Percentiles rank a stretch among this genome's conserved stretches.
Evolutionary conservation across 2,797 vertebrate genomes (phyloP).

Genomic region (Toxotes lorentzi): DNA sequence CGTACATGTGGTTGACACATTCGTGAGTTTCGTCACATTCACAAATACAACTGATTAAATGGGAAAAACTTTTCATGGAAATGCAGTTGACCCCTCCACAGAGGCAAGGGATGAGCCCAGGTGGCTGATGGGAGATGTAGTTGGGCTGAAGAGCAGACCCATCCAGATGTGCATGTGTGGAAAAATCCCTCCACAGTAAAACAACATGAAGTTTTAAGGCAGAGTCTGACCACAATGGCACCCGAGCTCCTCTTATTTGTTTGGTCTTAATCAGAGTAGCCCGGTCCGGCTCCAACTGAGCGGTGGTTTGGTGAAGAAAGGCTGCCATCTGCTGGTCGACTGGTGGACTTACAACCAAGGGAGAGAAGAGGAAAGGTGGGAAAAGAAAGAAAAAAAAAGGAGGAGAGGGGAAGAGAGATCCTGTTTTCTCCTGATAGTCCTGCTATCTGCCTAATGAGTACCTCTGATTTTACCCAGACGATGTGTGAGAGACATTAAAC

Average conservation of each 20-base stretch:
- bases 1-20: conserved; percentile 25
- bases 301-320: conserved; percentile 53
- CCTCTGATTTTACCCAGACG: conserved; percentile 18
- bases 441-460: conserved; percentile 38
- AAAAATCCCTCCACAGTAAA: conserved; percentile 37
- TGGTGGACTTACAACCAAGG: conserved; percentile 57
- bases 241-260: conserved; percentile 59
- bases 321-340: conserved; percentile 75
- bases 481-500: conserved; percentile 19
- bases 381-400: conserved; percentile 1
- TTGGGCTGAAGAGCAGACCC: conserved; percentile 61
- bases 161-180: conserved; percentile 56
- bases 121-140: conserved; percentile 74
- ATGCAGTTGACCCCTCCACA: conserved; percentile 5
- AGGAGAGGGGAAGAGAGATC: conserved; percentile 38
- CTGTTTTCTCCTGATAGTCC: conserved; percentile 52
- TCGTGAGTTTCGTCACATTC: conserved; percentile 76
- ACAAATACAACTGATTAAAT: conserved; percentile 74
- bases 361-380: conserved; percentile 59
- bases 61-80: conserved; percentile 10
- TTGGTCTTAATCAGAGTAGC: conserved; percentile 27
- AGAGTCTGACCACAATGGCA: conserved; percentile 54
- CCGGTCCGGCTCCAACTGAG: conserved; percentile 69
- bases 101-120: conserved; percentile 32
- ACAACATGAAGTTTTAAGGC: conserved; percentile 67